Base-by-base conservation (phyloP, 1,140 invertebrate genomes). In the Mactra quadrangularis region DNA sequence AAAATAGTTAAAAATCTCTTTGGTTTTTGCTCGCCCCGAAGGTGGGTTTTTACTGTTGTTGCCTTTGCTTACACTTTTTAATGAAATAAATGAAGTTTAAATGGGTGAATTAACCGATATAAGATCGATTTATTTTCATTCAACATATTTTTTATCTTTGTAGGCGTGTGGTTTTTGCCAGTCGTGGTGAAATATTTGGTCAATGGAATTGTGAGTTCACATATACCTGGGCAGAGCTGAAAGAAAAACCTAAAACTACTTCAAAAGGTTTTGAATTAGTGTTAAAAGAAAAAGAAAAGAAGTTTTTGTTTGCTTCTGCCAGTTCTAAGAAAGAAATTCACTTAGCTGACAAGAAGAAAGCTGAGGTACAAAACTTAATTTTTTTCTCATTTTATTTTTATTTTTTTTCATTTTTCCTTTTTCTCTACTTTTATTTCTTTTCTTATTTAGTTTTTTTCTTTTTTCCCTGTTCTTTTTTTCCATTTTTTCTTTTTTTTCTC, bases 161-260 rank as follows among this genome's bases (percentile, higher is more conserved):
- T 66, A 94, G 93, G 71, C 90, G 93, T 38, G 62, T 94, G 0
- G 84, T 94, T 50, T 90, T 93, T 75, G 90, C 92, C 19, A 90
- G 88, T 78, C 90, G 92, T 81, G 93, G 93, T 7, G 93, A 94
- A 29, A 88, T 94, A n/a, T 93, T 94, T 85, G 93, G 93, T 38
- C 88, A 91, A 52, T 94, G 93, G 93, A 92, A 93, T 79, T 87
- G 88, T 62, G 88, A 92, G 19, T 93, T 91, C 89, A 78, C 85
- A 0, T 91, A 90, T 70, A 87, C 83, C 3, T 93, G 90, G 90
- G 68, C 70, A 11, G 91, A 92, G 57, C 82, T 93, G 9, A 91
- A 90, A 66, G 91, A 91, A n/a, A 75, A 83, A 0, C 91, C 91
- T 11, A 91, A 90, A 47, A 38, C 85, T n/a, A 85, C 85, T 4